phyloP scores from a whole-genome alignment of 2,113 vertebrate species.

The Prietella phreatophila region DNA sequence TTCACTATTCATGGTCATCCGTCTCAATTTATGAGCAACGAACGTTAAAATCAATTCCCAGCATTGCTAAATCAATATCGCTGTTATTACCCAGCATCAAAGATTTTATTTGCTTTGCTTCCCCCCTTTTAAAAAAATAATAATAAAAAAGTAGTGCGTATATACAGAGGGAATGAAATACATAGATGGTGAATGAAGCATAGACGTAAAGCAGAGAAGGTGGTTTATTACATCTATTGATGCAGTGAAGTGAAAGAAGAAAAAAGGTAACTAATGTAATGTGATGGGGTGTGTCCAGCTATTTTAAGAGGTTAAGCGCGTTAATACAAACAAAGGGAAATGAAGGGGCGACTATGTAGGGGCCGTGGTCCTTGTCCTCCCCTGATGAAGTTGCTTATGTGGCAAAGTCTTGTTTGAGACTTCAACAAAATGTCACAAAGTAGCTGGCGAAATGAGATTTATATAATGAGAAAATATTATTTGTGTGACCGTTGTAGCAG shows the following conservation, averaged over 20 bases:
- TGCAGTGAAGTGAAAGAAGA: background rate
- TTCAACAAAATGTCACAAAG: background rate
- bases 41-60: constrained; percentile 14
- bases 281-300: background rate
- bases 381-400: background rate
- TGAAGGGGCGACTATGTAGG: background rate
- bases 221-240: background rate
- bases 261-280: background rate
- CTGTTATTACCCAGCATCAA: constrained; percentile 11
- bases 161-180: background rate
- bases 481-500: background rate
- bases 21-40: constrained; percentile 22
- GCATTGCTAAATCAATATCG: constrained; percentile 5
- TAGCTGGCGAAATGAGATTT: no score
- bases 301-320: background rate
- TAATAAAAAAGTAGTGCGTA: background rate
- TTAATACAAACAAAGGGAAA: background rate
- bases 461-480: no score
- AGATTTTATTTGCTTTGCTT: constrained; percentile 24
- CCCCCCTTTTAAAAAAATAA: background rate
- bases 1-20: constrained; percentile 3
- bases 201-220: background rate
- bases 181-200: background rate
- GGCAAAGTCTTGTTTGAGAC: background rate
- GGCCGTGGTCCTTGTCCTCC: background rate